phyloP scores from a whole-genome alignment of 1,140 invertebrate genomes.

The Amyelois transitella region DNA sequence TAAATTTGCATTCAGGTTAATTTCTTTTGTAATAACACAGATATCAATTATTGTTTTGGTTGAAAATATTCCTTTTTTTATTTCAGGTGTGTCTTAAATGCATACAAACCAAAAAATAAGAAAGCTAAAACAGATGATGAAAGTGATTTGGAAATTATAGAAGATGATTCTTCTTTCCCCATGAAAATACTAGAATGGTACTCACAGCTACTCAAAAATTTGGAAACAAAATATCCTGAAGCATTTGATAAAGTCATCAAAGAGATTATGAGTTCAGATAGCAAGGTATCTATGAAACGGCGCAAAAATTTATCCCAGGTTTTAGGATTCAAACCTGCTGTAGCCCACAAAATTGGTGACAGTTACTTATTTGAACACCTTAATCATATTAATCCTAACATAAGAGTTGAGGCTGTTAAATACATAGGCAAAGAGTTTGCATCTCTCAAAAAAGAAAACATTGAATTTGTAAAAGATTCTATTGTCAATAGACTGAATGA shows the following conservation, averaged over 20 bases:
- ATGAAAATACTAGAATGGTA: constrained; percentile 67
- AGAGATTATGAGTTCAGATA: constrained; percentile 56
- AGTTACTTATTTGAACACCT: constrained; percentile 79
- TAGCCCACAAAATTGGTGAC: constrained; percentile 69
- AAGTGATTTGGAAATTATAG: constrained; percentile 69
- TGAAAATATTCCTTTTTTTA: constrained; percentile 8
- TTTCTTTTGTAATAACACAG: too few relatives aligned
- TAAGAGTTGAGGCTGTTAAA: constrained; percentile 78
- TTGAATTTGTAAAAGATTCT: constrained; percentile 74
- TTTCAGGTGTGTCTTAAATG: constrained; percentile 70
- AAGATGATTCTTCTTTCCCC: constrained; percentile 43
- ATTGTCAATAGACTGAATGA: constrained; percentile 76
- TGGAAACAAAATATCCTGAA: constrained; percentile 80
- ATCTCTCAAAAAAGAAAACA: constrained; percentile 66
- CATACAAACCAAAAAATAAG: constrained; percentile 28
- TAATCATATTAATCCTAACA: constrained; percentile 77
- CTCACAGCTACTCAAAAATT: constrained; percentile 60
- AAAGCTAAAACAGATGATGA: constrained; percentile 29
- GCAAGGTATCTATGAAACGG: constrained; percentile 30
- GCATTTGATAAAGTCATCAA: constrained; percentile 79
- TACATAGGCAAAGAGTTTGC: constrained; percentile 73
- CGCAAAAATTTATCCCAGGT: constrained; percentile 48
- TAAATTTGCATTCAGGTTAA: too few relatives aligned
- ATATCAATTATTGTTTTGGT: too few relatives aligned
- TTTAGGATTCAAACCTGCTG: constrained; percentile 72